These are phyloP conservation scores for Myiagra hebetior DNA, from an alignment of 2,113 vertebrate genomes.

Conservation along the genomic window DNA sequence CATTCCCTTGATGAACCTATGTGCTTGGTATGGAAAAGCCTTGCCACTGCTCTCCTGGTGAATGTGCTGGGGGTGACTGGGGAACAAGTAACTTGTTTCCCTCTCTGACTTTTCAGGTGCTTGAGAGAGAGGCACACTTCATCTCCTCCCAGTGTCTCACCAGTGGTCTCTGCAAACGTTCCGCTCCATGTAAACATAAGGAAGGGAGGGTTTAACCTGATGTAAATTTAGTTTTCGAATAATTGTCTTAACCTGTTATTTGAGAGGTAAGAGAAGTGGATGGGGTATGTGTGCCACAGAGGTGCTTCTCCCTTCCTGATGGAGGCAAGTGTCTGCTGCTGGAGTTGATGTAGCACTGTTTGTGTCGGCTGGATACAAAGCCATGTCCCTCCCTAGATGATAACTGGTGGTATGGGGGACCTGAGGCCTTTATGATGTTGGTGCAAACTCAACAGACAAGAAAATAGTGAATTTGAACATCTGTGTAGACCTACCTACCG, in stretches of 20 bases:
- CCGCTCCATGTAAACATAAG: neutral
- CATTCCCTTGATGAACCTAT: neutral
- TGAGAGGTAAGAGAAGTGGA: neutral
- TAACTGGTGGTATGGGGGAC: neutral
- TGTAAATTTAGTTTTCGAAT: neutral
- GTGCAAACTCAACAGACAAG: accelerated
- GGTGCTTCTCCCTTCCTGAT: neutral
- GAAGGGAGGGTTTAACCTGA: neutral
- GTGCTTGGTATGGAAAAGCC: neutral
- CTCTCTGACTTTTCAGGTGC: neutral
- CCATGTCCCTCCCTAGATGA: neutral
- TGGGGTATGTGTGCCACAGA: neutral
- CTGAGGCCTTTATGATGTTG: neutral
- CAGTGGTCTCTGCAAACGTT: neutral
- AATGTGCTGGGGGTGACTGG: neutral
- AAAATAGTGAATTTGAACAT: neutral
- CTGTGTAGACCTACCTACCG: neutral
- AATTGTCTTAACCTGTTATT: neutral
- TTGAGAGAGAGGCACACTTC: neutral
- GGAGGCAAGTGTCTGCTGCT: neutral
- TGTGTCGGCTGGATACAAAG: neutral
- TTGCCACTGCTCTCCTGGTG: neutral
- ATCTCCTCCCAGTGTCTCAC: neutral
- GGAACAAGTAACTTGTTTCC: neutral
- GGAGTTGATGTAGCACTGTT: neutral